These are phyloP conservation scores for Aphidius gifuensis DNA, from an alignment of 1,140 invertebrate genomes.

Conservation along the genomic window DNA sequence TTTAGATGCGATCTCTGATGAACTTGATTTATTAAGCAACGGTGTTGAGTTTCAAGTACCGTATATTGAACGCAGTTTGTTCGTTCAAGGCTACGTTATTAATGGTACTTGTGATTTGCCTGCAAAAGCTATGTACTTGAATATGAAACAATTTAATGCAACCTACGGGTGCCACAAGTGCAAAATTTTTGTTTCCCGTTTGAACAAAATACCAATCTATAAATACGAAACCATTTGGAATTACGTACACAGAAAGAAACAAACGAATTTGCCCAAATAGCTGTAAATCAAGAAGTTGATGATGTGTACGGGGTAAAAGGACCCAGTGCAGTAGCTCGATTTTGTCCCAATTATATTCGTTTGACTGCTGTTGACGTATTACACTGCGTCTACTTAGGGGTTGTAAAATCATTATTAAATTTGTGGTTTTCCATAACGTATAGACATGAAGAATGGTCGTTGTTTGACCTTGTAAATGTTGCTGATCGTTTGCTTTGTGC, in stretches of 20 bases:
- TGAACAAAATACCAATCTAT: not conserved
- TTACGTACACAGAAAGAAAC: not conserved
- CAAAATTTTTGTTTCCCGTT: not conserved
- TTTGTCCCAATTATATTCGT: too few species aligned
- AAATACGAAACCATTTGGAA: not conserved
- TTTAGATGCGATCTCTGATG: constrained; percentile 3
- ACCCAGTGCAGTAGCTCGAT: too few species aligned
- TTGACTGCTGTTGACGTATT: too few species aligned
- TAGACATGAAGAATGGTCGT: constrained; percentile 3
- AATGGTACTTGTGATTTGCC: constrained; percentile 15
- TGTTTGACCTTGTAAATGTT: constrained; percentile 2
- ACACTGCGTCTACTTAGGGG: not conserved
- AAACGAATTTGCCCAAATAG: too few species aligned
- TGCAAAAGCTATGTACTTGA: not conserved
- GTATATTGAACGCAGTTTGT: not conserved
- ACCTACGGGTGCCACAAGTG: not conserved
- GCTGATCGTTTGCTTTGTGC: constrained; percentile 5
- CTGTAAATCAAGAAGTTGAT: too few species aligned
- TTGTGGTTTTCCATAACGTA: constrained; percentile 1
- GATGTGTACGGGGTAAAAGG: too few species aligned
- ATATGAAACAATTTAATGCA: too few species aligned
- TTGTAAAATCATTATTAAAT: not conserved
- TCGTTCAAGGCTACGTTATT: not conserved
- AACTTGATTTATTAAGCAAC: not conserved
- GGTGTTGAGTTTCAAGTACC: constrained; percentile 10